Evolutionary conservation across 2,888 invertebrate species (phyloP).

Genomic region (Diaphora mendica): DNA sequence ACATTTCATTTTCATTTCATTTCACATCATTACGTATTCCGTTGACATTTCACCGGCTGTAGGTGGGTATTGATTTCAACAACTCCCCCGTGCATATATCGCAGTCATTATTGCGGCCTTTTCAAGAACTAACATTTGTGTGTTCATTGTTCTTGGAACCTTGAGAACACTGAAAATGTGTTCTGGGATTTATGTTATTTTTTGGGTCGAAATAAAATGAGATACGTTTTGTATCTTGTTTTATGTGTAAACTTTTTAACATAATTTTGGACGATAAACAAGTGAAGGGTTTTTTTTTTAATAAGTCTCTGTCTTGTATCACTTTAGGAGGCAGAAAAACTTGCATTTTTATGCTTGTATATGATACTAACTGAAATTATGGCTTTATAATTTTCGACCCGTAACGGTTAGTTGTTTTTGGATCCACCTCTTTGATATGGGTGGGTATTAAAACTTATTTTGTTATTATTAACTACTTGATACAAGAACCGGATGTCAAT

Average conservation of each 20-base stretch:
- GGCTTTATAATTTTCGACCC: background rate
- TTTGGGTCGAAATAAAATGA: background rate
- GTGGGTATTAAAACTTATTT: too few species aligned
- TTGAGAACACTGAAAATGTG: background rate
- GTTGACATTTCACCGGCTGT: conserved; percentile 26
- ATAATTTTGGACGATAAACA: background rate
- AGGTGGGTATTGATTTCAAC: conserved; percentile 43
- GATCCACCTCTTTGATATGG: too few species aligned
- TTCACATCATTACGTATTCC: conserved; percentile 43
- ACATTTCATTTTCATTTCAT: too few species aligned
- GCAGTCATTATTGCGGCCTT: conserved; percentile 36
- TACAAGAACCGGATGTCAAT: too few species aligned
- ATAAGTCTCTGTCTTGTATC: background rate
- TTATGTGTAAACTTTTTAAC: too few species aligned
- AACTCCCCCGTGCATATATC: conserved; percentile 36
- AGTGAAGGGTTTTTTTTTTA: background rate
- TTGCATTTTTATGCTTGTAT: background rate
- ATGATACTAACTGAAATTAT: background rate
- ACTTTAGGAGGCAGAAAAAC: background rate
- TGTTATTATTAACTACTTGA: too few species aligned
- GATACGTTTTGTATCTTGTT: too few species aligned
- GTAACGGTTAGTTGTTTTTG: too few species aligned
- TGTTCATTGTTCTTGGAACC: background rate
- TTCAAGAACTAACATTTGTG: conserved; percentile 26
- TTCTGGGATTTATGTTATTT: background rate